Conservation (phyloP, 2,888 invertebrate genomes). For the Odontocolon sp. region DNA sequence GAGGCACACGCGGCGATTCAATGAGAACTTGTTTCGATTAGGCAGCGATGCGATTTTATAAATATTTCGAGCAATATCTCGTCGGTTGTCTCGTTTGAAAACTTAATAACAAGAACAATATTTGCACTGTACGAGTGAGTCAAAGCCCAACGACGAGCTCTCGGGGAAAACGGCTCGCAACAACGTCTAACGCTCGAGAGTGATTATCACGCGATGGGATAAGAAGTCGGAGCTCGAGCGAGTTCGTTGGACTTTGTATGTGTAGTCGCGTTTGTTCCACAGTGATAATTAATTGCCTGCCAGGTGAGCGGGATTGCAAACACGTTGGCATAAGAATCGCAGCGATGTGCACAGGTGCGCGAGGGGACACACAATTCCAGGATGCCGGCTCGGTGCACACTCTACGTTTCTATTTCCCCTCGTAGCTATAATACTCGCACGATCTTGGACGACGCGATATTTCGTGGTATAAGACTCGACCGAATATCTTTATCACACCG, state of each 20-base stretch:
- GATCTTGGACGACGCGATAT: slow-evolving; percentile 3
- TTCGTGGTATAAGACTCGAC: neutral
- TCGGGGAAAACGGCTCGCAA: slow-evolving; percentile 5
- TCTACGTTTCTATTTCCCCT: slow-evolving; percentile 52
- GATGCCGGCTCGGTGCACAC: slow-evolving; percentile 13
- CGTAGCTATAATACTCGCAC: neutral
- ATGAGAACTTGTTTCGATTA: neutral
- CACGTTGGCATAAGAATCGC: slow-evolving; percentile 32
- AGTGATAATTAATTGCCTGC: slow-evolving; percentile 74
- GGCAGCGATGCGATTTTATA: no score
- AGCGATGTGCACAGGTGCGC: slow-evolving; percentile 1
- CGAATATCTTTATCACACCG: slow-evolving; percentile 10
- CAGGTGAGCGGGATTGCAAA: slow-evolving; percentile 48
- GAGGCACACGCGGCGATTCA: neutral
- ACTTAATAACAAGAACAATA: neutral
- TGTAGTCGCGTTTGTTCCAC: slow-evolving; percentile 51
- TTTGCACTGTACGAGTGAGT: slow-evolving; percentile 12
- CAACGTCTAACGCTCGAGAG: slow-evolving; percentile 62
- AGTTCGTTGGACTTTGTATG: slow-evolving; percentile 73
- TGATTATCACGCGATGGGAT: slow-evolving; percentile 77
- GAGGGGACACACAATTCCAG: neutral
- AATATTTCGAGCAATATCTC: no score
- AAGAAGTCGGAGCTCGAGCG: slow-evolving; percentile 61
- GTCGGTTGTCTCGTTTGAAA: neutral
- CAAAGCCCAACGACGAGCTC: slow-evolving; percentile 4